A percentile compares a stretch with the other conserved stretches of the same genome.
Conservation (phyloP, 1,140 invertebrate species). For the Bombus affinis region DNA sequence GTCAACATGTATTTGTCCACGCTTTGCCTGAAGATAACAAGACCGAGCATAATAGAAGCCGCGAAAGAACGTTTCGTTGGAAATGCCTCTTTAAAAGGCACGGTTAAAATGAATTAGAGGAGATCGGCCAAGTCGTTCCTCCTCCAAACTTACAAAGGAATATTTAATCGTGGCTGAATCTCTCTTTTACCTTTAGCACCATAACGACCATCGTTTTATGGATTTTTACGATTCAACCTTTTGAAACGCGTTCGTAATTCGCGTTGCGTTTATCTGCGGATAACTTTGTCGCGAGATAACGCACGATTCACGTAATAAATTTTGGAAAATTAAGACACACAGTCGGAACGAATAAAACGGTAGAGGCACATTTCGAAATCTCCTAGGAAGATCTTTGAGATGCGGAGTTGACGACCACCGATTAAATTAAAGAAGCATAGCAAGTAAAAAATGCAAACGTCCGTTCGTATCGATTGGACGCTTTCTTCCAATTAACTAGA, state of each 20-base stretch:
- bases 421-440: fast-evolving
- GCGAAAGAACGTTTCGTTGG: slow-evolving; percentile 30
- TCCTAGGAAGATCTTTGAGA: too few species aligned
- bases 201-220: background rate
- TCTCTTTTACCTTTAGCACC: slow-evolving; percentile 6
- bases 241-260: background rate
- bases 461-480: background rate
- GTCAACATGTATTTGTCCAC: slow-evolving; percentile 54
- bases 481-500: background rate
- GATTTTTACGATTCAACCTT: too few species aligned
- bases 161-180: slow-evolving; percentile 44
- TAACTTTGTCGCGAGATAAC: too few species aligned
- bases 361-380: too few species aligned
- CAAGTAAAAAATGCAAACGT: background rate
- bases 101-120: slow-evolving; percentile 37
- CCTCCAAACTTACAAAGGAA: slow-evolving; percentile 32
- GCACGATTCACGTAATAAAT: too few species aligned
- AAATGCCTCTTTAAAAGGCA: slow-evolving; percentile 33
- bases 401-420: too few species aligned
- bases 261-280: too few species aligned
- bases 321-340: too few species aligned
- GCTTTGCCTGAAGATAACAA: slow-evolving; percentile 41
- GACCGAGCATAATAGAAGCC: slow-evolving; percentile 36
- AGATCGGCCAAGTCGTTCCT: slow-evolving; percentile 1
- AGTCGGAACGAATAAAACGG: too few species aligned